Evolutionary conservation across 2,113 vertebrate species (phyloP).

Genomic region (Lampris megalopsis): DNA sequence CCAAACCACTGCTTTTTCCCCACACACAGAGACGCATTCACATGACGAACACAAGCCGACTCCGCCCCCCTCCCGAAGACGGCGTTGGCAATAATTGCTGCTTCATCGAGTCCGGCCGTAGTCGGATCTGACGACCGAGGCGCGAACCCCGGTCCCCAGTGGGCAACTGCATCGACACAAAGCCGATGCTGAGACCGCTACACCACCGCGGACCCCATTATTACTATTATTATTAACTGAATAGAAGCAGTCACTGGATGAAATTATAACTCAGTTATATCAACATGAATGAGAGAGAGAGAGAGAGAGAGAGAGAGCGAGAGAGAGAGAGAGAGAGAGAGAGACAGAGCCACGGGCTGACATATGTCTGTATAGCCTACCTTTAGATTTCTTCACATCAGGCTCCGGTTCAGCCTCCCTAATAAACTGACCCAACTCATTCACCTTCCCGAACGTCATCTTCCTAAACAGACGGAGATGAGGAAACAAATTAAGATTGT

Average conservation of each 20-base stretch:
- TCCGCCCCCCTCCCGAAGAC: no score
- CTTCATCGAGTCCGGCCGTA: no score
- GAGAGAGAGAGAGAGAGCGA: conserved; percentile 3
- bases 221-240: background rate
- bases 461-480: conserved; percentile 82
- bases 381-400: conserved; percentile 98
- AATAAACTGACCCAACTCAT: conserved; percentile 97
- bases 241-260: conserved; percentile 15
- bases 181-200: no score
- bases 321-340: background rate
- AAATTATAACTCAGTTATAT: conserved; percentile 20
- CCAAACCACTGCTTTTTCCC: no score
- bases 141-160: no score
- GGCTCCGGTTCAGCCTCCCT: conserved; percentile 98
- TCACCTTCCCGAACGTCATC: conserved; percentile 98
- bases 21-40: no score
- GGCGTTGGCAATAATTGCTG: no score
- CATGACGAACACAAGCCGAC: no score
- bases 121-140: no score
- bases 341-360: background rate
- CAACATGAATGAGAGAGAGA: conserved; percentile 30
- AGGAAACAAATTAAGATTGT: conserved; percentile 30
- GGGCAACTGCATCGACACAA: no score
- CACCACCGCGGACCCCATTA: no score
- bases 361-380: conserved; percentile 60